A percentile compares a stretch with the other conserved stretches of the same genome.
phyloP scores from a whole-genome alignment of 2,797 vertebrate genomes.

The Neopelma chrysocephalum region DNA sequence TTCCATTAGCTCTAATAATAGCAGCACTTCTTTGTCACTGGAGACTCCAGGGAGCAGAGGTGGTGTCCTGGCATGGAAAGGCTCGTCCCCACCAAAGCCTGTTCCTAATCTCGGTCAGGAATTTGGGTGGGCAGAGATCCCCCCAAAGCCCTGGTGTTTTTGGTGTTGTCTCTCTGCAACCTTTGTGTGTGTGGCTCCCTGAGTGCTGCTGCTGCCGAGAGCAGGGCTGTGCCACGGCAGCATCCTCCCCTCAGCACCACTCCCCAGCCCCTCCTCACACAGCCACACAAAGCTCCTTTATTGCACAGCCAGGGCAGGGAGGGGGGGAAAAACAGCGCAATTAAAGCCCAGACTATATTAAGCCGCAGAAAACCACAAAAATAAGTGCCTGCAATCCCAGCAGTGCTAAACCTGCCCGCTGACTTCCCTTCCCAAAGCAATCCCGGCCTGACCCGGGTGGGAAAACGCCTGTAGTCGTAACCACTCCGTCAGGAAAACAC shows the following conservation, averaged over 20 bases:
- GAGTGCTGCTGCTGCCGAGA: not conserved
- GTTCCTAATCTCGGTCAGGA: not conserved
- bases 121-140: rapidly evolving
- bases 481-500: not conserved
- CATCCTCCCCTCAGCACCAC: not conserved
- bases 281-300: conserved; percentile 7
- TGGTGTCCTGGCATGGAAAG: not conserved
- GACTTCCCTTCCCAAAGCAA: not conserved
- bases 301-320: not conserved
- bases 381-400: not conserved
- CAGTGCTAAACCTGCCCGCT: not conserved
- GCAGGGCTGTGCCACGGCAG: not conserved
- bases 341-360: not conserved
- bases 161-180: not conserved
- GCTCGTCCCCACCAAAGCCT: not conserved
- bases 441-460: not conserved
- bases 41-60: not conserved
- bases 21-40: not conserved
- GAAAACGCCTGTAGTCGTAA: not conserved
- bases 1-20: not conserved
- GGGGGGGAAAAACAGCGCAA: not conserved
- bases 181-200: not conserved
- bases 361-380: conserved; percentile 20
- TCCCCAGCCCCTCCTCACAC: not conserved
- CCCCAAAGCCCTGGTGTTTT: not conserved